Percentiles rank a stretch among this genome's conserved stretches.
phyloP scores from a whole-genome alignment of 2,888 invertebrate genomes.

The Cerastoderma edule region DNA sequence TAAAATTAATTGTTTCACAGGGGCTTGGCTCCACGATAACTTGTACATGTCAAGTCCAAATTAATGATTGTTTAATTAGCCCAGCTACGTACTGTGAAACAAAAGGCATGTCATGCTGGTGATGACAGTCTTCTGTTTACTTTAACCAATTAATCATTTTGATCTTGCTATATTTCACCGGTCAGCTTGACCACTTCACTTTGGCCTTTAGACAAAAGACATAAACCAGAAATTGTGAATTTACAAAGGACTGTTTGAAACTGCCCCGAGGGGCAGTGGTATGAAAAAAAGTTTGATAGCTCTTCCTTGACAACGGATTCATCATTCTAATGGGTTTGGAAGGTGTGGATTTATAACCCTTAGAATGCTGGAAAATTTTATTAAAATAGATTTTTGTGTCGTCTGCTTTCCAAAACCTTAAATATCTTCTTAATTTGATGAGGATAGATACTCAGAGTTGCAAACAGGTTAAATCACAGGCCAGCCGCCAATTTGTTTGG shows the following conservation, averaged over 20 bases:
- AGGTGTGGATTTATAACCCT: constrained; percentile 41
- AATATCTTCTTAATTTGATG: no score
- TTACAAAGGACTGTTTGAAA: constrained; percentile 47
- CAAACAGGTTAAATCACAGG: no score
- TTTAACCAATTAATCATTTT: constrained; percentile 45
- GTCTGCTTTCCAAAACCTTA: no score
- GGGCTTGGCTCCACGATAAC: constrained; percentile 22
- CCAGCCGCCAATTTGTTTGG: no score
- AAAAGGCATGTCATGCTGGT: constrained; percentile 11
- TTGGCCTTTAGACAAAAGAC: constrained; percentile 35
- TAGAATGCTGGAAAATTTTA: no score
- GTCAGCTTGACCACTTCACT: constrained; percentile 51
- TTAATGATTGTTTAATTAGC: constrained; percentile 52
- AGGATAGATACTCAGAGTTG: no score
- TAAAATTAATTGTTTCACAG: neutral
- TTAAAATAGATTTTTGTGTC: no score
- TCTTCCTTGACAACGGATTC: constrained; percentile 53
- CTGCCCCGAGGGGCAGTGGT: constrained; percentile 38
- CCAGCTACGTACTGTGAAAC: constrained; percentile 13
- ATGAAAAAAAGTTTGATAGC: constrained; percentile 55
- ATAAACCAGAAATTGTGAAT: constrained; percentile 43
- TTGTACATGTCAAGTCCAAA: constrained; percentile 45
- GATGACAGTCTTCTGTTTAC: constrained; percentile 14
- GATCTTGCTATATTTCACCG: constrained; percentile 33
- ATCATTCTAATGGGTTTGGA: constrained; percentile 27